phyloP scores from a whole-genome alignment of 2,888 invertebrate genomes.

The Uloborus plumipes region DNA sequence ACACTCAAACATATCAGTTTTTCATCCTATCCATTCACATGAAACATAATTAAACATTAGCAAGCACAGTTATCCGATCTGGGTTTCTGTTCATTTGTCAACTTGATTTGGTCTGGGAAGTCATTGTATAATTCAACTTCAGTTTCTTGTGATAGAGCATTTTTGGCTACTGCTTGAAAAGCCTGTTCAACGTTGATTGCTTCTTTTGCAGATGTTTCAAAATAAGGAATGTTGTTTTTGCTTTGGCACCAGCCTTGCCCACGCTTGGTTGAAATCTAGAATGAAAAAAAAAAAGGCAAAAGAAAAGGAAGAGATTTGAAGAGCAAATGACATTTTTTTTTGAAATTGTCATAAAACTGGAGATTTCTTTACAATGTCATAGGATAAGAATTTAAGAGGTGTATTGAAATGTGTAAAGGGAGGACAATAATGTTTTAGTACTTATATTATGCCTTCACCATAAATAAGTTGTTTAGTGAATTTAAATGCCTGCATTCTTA shows the following conservation, averaged over 20 bases:
- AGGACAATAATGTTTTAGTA: too few species aligned
- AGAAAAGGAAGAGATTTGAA: too few species aligned
- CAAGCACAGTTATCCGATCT: constrained; percentile 68
- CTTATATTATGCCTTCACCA: too few species aligned
- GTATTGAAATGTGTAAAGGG: too few species aligned
- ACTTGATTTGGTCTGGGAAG: constrained; percentile 96
- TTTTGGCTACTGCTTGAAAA: constrained; percentile 98
- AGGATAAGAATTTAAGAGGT: too few species aligned
- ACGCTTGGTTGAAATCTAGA: constrained; percentile 78
- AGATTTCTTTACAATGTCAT: too few species aligned
- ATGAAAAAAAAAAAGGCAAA: constrained; percentile 8
- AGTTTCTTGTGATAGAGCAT: constrained; percentile 84
- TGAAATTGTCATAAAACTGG: too few species aligned
- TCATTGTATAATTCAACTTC: constrained; percentile 96
- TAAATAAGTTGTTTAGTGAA: too few species aligned
- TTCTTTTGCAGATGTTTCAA: constrained; percentile 99
- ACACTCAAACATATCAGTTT: constrained; percentile 25
- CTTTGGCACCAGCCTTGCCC: constrained; percentile 99
- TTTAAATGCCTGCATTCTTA: too few species aligned
- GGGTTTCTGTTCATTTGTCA: constrained; percentile 72
- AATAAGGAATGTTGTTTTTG: constrained; percentile 99
- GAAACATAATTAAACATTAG: constrained; percentile 61
- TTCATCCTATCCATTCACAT: constrained; percentile 11
- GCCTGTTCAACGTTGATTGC: constrained; percentile 99
- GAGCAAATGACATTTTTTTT: too few species aligned